Evolutionary conservation across 2,113 vertebrate genomes (phyloP).

Genomic region (Abramis brama): DNA sequence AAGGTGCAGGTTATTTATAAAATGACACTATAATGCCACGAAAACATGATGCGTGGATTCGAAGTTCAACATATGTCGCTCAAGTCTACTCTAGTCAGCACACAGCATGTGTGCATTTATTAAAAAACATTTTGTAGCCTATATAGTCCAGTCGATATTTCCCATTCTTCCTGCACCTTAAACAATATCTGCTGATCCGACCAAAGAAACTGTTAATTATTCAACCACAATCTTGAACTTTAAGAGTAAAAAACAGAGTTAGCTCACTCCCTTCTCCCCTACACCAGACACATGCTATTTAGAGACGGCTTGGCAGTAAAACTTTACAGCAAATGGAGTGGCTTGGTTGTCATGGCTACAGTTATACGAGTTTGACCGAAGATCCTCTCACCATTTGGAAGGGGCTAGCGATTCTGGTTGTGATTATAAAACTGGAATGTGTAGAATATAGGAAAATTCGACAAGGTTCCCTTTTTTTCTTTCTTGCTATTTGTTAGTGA

Average conservation of each 20-base stretch:
- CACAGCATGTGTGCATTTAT: not conserved
- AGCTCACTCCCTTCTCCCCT: slow-evolving; percentile 33
- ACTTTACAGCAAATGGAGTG: slow-evolving; percentile 71
- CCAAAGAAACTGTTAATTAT: slow-evolving; percentile 22
- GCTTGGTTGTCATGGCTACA: slow-evolving; percentile 74
- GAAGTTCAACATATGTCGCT: not conserved
- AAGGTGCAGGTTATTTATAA: not conserved
- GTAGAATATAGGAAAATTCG: slow-evolving; percentile 38
- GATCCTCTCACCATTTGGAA: slow-evolving; percentile 51
- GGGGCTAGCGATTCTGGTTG: slow-evolving; percentile 48
- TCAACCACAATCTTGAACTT: slow-evolving; percentile 32
- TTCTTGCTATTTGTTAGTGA: not conserved
- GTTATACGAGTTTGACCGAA: slow-evolving; percentile 71
- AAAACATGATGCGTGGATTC: not conserved
- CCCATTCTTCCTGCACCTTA: not conserved
- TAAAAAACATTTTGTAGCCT: not conserved
- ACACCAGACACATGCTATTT: slow-evolving; percentile 47
- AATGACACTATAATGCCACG: not conserved
- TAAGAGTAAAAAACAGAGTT: slow-evolving; percentile 18
- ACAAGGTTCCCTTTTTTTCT: not conserved
- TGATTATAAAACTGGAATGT: slow-evolving; percentile 53
- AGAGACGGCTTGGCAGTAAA: slow-evolving; percentile 66
- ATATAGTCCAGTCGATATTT: not conserved
- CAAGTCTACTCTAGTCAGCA: not conserved
- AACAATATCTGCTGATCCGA: not conserved